These are phyloP conservation scores for Acleris holmiana DNA, from an alignment of 2,888 invertebrate genomes.

Conservation along the genomic window DNA sequence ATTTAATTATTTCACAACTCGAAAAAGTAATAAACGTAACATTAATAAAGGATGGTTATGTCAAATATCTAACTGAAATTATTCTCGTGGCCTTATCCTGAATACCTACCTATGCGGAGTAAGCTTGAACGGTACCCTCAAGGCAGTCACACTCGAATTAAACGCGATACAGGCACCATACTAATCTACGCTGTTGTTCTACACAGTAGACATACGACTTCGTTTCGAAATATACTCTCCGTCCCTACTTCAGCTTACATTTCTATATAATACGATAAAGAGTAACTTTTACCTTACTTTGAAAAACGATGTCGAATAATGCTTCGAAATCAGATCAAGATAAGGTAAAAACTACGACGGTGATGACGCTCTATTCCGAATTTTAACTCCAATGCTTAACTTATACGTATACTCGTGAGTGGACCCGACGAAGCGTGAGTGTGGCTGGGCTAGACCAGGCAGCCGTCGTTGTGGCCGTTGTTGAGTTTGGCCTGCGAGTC, in stretches of 20 bases:
- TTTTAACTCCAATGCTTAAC: conserved; percentile 65
- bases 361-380: conserved; percentile 78
- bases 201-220: conserved; percentile 83
- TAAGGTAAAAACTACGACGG: conserved; percentile 55
- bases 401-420: conserved; percentile 75
- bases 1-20: conserved; percentile 69
- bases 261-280: conserved; percentile 35
- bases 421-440: conserved; percentile 65
- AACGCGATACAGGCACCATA: conserved; percentile 64
- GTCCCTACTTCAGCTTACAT: conserved; percentile 47
- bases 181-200: conserved; percentile 78
- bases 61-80: conserved; percentile 39
- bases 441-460: conserved; percentile 81
- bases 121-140: conserved; percentile 22
- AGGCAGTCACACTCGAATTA: conserved; percentile 43
- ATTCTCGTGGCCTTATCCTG: conserved; percentile 20
- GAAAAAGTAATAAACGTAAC: conserved; percentile 50
- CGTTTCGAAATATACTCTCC: conserved; percentile 82
- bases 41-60: conserved; percentile 49
- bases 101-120: conserved; percentile 33
- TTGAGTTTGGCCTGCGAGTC: conserved; percentile 79
- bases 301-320: conserved; percentile 34
- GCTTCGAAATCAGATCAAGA: conserved; percentile 46
- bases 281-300: conserved; percentile 26
- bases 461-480: conserved; percentile 85